Evolutionary conservation across 1,140 invertebrate genomes (phyloP).

Genomic region (Cyclargus thomasi): DNA sequence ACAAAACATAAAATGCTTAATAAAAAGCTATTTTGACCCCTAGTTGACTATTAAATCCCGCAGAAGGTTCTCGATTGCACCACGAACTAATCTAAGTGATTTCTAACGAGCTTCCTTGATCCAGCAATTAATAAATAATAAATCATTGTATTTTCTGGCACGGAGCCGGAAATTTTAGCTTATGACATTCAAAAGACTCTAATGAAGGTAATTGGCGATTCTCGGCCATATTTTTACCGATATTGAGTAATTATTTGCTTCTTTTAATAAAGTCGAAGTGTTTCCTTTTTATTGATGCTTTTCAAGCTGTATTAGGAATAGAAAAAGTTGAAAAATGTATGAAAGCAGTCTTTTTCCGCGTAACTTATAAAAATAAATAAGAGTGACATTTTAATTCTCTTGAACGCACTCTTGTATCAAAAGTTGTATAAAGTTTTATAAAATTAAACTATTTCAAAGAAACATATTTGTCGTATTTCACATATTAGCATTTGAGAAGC

Average conservation of each 20-base stretch:
- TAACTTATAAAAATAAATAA: not conserved
- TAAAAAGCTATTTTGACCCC: too few species aligned
- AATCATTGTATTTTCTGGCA: slow-evolving; percentile 13
- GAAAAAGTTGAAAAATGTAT: not conserved
- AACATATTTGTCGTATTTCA: not conserved
- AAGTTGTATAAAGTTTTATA: not conserved
- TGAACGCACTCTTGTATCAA: not conserved
- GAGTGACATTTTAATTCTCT: not conserved
- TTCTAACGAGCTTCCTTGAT: slow-evolving; percentile 7
- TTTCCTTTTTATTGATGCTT: not conserved
- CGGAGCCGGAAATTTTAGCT: not conserved
- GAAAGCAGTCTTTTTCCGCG: not conserved
- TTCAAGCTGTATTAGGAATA: not conserved
- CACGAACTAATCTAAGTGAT: not conserved
- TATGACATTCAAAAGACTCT: not conserved
- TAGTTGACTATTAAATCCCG: not conserved
- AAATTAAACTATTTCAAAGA: not conserved
- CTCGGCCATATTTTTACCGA: not conserved
- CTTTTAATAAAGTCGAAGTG: not conserved
- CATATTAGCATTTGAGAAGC: too few species aligned
- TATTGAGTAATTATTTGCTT: not conserved
- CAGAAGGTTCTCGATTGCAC: not conserved
- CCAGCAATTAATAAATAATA: slow-evolving; percentile 9
- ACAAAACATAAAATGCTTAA: too few species aligned
- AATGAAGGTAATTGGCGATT: slow-evolving; percentile 1